These are phyloP conservation scores for Volucella bombylans DNA, from an alignment of 2,888 invertebrate species.

Conservation along the genomic window DNA sequence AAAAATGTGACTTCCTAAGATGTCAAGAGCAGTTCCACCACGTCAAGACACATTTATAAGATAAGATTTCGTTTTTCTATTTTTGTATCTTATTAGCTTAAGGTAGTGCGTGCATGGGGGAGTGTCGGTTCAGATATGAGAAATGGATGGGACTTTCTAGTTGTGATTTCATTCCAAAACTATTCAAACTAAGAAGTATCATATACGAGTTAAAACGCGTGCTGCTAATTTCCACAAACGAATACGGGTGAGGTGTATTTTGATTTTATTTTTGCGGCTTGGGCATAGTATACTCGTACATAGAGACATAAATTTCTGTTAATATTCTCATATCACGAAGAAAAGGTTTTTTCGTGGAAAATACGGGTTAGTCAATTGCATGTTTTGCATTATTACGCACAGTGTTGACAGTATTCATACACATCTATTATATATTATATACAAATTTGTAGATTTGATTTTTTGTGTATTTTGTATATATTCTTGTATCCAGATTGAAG, in stretches of 20 bases:
- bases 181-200: conserved; percentile 15
- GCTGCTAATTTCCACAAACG: conserved; percentile 21
- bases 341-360: background rate
- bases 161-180: conserved; percentile 39
- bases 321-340: conserved; percentile 40
- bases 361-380: conserved; percentile 7
- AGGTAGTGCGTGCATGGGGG: conserved; percentile 20
- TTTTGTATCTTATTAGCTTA: conserved; percentile 26
- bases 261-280: conserved; percentile 16
- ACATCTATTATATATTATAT: too few relatives aligned
- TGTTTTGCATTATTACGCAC: conserved; percentile 6
- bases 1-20: conserved; percentile 16
- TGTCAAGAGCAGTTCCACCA: conserved; percentile 23
- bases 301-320: conserved; percentile 18
- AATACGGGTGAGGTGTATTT: conserved; percentile 9
- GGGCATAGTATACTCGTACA: background rate
- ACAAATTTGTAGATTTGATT: too few relatives aligned
- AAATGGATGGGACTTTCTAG: conserved; percentile 38
- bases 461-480: too few relatives aligned
- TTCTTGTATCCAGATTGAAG: too few relatives aligned
- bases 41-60: conserved; percentile 2
- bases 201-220: conserved; percentile 30
- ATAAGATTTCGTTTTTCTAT: conserved; percentile 17
- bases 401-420: too few relatives aligned
- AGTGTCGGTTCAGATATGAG: conserved; percentile 41